Evolutionary conservation across 2,888 invertebrate species (phyloP).

Genomic region (Acanthosoma haemorrhoidale): DNA sequence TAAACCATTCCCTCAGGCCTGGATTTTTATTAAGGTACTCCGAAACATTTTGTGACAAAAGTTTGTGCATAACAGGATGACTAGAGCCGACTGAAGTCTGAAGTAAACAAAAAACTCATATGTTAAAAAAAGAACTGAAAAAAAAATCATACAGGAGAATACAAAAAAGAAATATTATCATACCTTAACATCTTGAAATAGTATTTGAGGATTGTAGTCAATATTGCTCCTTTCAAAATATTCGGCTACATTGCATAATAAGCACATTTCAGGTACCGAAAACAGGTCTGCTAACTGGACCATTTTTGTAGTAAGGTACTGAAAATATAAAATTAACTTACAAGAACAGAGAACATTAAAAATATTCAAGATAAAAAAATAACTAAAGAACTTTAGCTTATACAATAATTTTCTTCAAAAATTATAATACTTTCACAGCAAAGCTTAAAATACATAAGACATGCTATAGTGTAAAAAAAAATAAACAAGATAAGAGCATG

Average conservation of each 20-base stretch:
- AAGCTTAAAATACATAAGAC: not conserved
- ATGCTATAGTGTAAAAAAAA: not conserved
- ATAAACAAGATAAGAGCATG: too few species aligned
- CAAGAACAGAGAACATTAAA: too few species aligned
- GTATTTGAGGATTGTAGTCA: slow-evolving; percentile 90
- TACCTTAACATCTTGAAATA: slow-evolving; percentile 91
- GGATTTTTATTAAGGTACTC: slow-evolving; percentile 74
- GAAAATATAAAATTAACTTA: too few species aligned
- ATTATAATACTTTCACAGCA: not conserved
- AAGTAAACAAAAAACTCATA: slow-evolving; percentile 43
- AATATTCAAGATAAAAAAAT: too few species aligned
- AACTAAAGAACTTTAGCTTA: too few species aligned
- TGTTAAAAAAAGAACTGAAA: not conserved
- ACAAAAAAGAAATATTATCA: slow-evolving; percentile 33
- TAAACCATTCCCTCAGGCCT: slow-evolving; percentile 67
- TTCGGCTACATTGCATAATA: slow-evolving; percentile 89
- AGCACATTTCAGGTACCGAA: slow-evolving; percentile 92
- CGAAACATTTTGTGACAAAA: slow-evolving; percentile 73
- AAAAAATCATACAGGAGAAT: not conserved
- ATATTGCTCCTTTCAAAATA: slow-evolving; percentile 84
- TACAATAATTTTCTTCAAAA: slow-evolving; percentile 42
- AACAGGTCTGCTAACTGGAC: slow-evolving; percentile 93
- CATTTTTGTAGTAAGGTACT: slow-evolving; percentile 57
- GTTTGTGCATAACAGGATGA: slow-evolving; percentile 83
- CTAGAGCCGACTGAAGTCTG: slow-evolving; percentile 83